Conservation (phyloP, 2,888 invertebrate genomes). For the Hermaeophaga mercurialis region DNA sequence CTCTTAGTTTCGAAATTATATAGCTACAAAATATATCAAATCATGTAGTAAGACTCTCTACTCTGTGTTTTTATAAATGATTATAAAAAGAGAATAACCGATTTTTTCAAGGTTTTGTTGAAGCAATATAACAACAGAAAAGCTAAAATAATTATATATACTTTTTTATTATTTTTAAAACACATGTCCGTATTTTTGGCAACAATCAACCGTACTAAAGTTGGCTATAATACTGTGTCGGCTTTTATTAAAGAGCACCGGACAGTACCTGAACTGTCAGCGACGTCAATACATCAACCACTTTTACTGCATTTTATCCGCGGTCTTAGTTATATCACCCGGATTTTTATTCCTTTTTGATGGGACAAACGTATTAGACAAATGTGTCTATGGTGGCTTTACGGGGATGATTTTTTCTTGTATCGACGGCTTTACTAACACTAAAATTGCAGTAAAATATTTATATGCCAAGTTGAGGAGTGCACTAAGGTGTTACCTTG, state of each 20-base stretch:
- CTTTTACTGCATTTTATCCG: constrained; percentile 39
- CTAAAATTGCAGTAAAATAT: constrained; percentile 52
- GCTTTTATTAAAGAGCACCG: constrained; percentile 36
- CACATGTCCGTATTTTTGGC: no score
- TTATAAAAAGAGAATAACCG: no score
- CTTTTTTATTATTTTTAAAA: no score
- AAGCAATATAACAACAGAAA: no score
- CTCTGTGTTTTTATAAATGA: no score
- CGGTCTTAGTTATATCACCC: constrained; percentile 41
- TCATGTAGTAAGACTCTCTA: no score
- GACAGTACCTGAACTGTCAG: constrained; percentile 31
- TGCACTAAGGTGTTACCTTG: constrained; percentile 16
- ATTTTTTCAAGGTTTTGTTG: no score
- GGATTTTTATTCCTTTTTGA: constrained; percentile 52
- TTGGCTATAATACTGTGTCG: constrained; percentile 15
- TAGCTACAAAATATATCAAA: no score
- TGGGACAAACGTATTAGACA: constrained; percentile 53
- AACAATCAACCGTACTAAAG: constrained; percentile 23
- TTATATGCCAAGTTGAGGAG: constrained; percentile 15
- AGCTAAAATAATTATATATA: no score
- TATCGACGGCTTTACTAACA: constrained; percentile 51
- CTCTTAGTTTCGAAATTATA: no score
- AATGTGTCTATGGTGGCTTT: constrained; percentile 53
- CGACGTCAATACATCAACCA: constrained; percentile 32
- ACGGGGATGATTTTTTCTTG: constrained; percentile 55